A percentile compares a stretch with the other conserved stretches of the same genome.
Conservation (phyloP, 2,113 vertebrate species). For the Gallinago media region DNA sequence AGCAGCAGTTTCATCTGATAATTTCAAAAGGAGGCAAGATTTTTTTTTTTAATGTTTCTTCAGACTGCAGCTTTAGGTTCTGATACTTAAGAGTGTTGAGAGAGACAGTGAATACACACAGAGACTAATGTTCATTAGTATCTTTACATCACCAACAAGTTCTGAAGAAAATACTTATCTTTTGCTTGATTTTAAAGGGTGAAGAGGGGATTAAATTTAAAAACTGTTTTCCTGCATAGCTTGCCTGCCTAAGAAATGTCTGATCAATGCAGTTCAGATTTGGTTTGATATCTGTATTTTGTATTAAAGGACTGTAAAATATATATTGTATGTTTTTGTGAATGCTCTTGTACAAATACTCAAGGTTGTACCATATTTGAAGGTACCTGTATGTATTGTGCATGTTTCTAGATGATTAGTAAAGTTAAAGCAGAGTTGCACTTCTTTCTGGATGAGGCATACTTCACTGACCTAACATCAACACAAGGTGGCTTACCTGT, state of each 20-base stretch:
- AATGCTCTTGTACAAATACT: constrained; percentile 79
- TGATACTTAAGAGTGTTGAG: background rate
- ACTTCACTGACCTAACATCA: constrained; percentile 27
- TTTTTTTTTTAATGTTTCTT: background rate
- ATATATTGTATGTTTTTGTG: constrained; percentile 79
- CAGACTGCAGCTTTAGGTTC: constrained; percentile 45
- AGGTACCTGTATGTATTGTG: constrained; percentile 67
- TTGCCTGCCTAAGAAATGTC: constrained; percentile 36
- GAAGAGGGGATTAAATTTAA: constrained; percentile 5
- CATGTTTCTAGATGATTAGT: constrained; percentile 64
- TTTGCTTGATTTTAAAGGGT: constrained; percentile 2
- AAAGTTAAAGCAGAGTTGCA: constrained; percentile 69
- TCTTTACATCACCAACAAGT: background rate
- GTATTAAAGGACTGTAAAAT: constrained; percentile 75
- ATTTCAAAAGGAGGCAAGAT: constrained; percentile 34
- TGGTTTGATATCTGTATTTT: constrained; percentile 76
- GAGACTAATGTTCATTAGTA: background rate
- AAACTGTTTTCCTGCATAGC: constrained; percentile 3
- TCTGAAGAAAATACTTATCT: background rate
- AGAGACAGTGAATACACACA: background rate
- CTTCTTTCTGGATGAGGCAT: constrained; percentile 58
- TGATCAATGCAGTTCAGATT: constrained; percentile 60
- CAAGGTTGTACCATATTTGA: constrained; percentile 67
- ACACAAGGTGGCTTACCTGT: constrained; percentile 35
- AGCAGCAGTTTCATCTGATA: constrained; percentile 41